Evolutionary conservation across 2,888 invertebrate genomes (phyloP), one percentile per base, ranked within the genome.

Genomic region (Ectemnius cavifrons): DNA sequence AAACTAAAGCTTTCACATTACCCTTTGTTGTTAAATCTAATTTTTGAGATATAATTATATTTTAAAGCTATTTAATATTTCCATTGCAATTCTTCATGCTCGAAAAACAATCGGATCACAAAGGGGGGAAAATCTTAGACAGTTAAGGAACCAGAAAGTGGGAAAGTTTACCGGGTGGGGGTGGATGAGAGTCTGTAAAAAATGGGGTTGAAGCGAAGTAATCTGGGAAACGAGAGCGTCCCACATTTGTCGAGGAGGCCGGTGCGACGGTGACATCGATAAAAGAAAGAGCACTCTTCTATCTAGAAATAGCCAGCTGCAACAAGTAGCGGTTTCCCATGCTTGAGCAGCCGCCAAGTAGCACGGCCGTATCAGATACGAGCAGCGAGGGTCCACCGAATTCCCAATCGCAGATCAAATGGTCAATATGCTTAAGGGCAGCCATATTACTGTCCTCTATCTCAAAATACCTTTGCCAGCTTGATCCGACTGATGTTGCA

Each of bases 311-410:
- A 80, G 77, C 75, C 72, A 72, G 72, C 78, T 67, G 83, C 84
- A 84, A 85, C 84, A 85, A 85, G 85, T 85, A 82, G 81, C 77
- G 76, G 60, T 20, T 47, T 71, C 62, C 27, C 52, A 45, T 57
- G 66, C 56, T 63, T 62, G 67, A 75, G 52, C 75, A 73, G 67
- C 64, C 81, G 67, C 71, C 68, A 73, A 80, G 60, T 67, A 71
- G 73, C 69, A 58, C 18, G 28, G 37, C 45, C 66, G 66, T 60
- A 59, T 57, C 20, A 46, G 23, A 16, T 45, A 5, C 52, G 47
- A n/a, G 28, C 18, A 23, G 16, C 4, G 60, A 23, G 18, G 46
- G 27, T 58, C 20, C 27, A 27, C 37, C n/a, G 28, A 16, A 37
- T 37, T 27, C 37, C n/a, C 52, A 52, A 52, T 52, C 52, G 52